Evolutionary conservation across 1,140 invertebrate species (phyloP).

Genomic region (Philotrypesis tridentata): DNA sequence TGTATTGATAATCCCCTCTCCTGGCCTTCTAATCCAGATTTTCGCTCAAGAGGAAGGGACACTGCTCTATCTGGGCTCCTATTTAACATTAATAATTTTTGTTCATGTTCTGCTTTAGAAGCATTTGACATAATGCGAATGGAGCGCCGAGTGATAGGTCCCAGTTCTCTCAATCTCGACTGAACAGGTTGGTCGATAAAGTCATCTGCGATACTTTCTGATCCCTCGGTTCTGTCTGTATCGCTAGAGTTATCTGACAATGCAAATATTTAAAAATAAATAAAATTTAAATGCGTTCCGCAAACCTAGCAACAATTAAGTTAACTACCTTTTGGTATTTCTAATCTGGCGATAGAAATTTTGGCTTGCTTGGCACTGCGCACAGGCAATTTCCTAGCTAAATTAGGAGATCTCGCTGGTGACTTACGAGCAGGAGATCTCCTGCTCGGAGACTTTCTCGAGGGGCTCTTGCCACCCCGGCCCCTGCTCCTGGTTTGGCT

Average conservation of each 20-base stretch:
- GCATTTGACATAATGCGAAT: constrained; percentile 56
- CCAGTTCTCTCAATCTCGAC: constrained; percentile 57
- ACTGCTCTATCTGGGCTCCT: constrained; percentile 64
- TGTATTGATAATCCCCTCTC: constrained; percentile 67
- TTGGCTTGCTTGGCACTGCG: constrained; percentile 58
- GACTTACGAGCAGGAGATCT: constrained; percentile 58
- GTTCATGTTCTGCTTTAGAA: constrained; percentile 60
- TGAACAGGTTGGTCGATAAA: constrained; percentile 58
- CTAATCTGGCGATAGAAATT: constrained; percentile 59
- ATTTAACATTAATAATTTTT: constrained; percentile 52
- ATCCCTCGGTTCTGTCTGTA: constrained; percentile 50
- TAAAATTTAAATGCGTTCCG: background rate
- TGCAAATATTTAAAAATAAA: background rate
- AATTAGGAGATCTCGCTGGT: constrained; percentile 55
- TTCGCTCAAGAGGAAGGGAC: constrained; percentile 67
- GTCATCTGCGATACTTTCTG: constrained; percentile 54
- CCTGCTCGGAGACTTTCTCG: constrained; percentile 58
- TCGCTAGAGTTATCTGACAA: constrained; percentile 56
- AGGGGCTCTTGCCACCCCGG: constrained; percentile 54
- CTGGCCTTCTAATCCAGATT: constrained; percentile 55
- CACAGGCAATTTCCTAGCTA: constrained; percentile 56
- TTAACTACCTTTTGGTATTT: constrained; percentile 55
- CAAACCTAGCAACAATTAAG: background rate
- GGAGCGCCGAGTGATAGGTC: constrained; percentile 59
- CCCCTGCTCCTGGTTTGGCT: constrained; percentile 54